Conservation (phyloP, 1,140 invertebrate species). For the Spodoptera frugiperda region DNA sequence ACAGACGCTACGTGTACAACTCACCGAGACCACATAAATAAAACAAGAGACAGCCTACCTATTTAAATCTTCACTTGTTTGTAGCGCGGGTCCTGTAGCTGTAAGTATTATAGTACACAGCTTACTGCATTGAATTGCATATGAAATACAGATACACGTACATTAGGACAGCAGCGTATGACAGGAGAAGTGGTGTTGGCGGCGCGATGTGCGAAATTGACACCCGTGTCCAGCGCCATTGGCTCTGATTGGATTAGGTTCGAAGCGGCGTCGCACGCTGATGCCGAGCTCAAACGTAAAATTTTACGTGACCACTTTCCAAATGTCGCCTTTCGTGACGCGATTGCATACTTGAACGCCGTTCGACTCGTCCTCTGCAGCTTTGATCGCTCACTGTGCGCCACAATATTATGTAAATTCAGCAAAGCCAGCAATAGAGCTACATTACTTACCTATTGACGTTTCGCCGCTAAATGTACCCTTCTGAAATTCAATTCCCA, state of each 20-base stretch:
- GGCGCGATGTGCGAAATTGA: constrained; percentile 69
- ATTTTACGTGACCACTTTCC: constrained; percentile 84
- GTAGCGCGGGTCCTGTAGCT: not conserved
- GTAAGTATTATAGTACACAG: not conserved
- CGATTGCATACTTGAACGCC: constrained; percentile 71
- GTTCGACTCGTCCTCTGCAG: constrained; percentile 52
- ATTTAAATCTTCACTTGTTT: constrained; percentile 15
- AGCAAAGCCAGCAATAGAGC: constrained; percentile 52
- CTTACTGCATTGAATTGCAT: constrained; percentile 30
- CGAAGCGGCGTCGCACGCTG: constrained; percentile 72
- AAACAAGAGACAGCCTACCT: constrained; percentile 12
- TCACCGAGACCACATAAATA: constrained; percentile 64
- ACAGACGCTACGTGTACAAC: constrained; percentile 72
- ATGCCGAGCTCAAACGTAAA: constrained; percentile 80
- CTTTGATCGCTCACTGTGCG: constrained; percentile 65
- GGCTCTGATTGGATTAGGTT: constrained; percentile 81
- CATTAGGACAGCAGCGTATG: constrained; percentile 24
- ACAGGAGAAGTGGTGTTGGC: constrained; percentile 43
- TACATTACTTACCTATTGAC: constrained; percentile 47
- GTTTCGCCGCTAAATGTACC: constrained; percentile 37
- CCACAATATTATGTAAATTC: constrained; percentile 72
- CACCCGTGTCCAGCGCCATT: constrained; percentile 74
- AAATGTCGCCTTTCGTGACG: constrained; percentile 72
- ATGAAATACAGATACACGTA: constrained; percentile 44
- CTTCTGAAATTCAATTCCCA: constrained; percentile 39